phyloP scores from a whole-genome alignment of 53 echinoderm and acorn worm species.

The Zoroaster sp. region DNA sequence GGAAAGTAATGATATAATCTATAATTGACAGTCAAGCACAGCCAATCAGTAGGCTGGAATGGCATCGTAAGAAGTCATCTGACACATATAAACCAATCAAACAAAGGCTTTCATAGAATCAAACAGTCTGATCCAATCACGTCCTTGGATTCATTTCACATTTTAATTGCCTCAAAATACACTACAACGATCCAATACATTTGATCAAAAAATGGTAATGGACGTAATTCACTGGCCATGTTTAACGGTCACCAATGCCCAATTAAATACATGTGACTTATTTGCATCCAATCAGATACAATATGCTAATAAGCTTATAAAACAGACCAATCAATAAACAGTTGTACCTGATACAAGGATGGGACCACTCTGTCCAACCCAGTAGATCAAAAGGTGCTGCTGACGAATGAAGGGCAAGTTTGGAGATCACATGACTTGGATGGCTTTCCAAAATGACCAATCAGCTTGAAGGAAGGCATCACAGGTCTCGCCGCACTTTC shows the following conservation, averaged over 20 bases:
- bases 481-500: constrained; percentile 79
- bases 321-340: not conserved
- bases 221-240: too few species aligned
- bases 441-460: not conserved
- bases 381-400: not conserved
- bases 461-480: constrained; percentile 18
- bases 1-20: too few species aligned
- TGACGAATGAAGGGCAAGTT: not conserved
- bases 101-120: not conserved
- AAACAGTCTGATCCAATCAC: not conserved
- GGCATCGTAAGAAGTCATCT: not conserved
- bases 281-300: not conserved
- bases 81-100: not conserved
- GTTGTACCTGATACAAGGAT: not conserved
- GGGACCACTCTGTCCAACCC: not conserved
- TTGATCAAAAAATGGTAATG: too few species aligned
- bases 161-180: not conserved
- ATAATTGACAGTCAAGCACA: too few species aligned
- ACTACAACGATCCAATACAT: too few species aligned
- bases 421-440: constrained; percentile 14
- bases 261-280: not conserved
- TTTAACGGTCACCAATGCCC: not conserved
- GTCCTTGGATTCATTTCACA: not conserved
- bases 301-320: not conserved
- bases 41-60: not conserved